Base-by-base conservation (phyloP, 2,797 vertebrate species). In the Poeciliopsis paucimaculata region DNA sequence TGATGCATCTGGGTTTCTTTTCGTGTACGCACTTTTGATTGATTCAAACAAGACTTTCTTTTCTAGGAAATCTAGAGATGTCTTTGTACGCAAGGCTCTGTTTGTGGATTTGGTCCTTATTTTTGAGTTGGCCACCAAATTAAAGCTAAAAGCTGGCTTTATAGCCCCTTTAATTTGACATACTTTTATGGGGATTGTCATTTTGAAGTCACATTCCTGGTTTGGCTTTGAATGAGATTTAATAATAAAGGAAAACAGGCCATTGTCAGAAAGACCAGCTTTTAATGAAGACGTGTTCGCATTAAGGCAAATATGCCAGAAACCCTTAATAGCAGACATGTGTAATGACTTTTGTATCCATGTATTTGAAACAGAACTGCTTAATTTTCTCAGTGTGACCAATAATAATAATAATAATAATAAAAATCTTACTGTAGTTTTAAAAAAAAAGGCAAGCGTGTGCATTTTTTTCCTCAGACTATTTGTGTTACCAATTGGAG, bases 251-350 rank as follows among this genome's bases (percentile, higher is more conserved):
- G 23, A 77, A 75, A 80, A 55, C 5, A 41, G 57, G 16, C 39
- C 3, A 4, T 68, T 43, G 23, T 10, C 20, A 55, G 64, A 10
- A 55, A 47, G 72, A 72, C n/a, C 0, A 41, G 49, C 55, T 43
- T 47, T 74, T 55, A 51, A 73, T 20, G 16, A 47, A n/a, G 41
- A 85, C 72, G 26, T 71, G 72, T 76, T 82, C 62, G n/a, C 73
- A 75, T 84, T 57, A 77, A 73, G 1, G 2, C 12, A 72, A 76
- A 73, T 53, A 41, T 47, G 55, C 51, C 26, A 53, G 16, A 75
- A 83, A 41, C 43, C 39, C 43, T 53, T 73, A 36, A 57, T 39
- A 73, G 34, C 0, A n/a, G 23, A 26, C 23, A 39, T 31, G 7
- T 5, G 51, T 86, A 26, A 39, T 31, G 34, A 84, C 77, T 53